A percentile compares a stretch with the other conserved stretches of the same genome.
Conservation (phyloP, 2,797 vertebrate species). For the Artibeus lituratus region DNA sequence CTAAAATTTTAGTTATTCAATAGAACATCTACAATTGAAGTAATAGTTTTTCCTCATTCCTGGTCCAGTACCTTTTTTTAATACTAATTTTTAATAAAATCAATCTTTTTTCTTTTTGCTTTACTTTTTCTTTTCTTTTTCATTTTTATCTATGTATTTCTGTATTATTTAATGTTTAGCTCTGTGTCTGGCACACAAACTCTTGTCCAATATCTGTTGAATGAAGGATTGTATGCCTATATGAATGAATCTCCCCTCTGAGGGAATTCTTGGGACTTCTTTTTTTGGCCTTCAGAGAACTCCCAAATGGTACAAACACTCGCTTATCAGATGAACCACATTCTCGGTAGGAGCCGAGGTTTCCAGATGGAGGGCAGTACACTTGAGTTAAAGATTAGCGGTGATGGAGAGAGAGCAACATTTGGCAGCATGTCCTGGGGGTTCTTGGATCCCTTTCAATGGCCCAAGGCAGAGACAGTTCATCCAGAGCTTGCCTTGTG, state of each 20-base stretch:
- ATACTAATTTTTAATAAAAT: constrained; percentile 4
- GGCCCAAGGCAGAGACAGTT: not conserved
- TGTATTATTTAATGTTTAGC: not conserved
- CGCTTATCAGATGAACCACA: not conserved
- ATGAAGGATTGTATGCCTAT: not conserved
- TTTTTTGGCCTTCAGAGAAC: not conserved
- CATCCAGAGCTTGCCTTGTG: not conserved
- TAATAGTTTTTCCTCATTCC: not conserved
- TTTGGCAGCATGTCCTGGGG: not conserved
- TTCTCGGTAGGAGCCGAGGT: not conserved
- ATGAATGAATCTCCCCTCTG: not conserved
- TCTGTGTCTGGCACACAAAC: not conserved
- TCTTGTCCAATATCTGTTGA: not conserved
- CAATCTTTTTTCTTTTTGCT: not conserved
- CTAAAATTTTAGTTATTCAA: not conserved
- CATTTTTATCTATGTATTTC: not conserved
- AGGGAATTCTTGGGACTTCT: not conserved
- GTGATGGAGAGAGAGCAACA: not conserved
- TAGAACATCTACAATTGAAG: not conserved
- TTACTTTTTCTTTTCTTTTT: not conserved
- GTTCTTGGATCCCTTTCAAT: not conserved
- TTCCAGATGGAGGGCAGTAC: not conserved
- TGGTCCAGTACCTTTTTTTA: not conserved
- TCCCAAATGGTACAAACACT: not conserved
- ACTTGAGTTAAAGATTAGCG: not conserved